Evolutionary conservation across 92 coral and sea anemone genomes (phyloP).

Genomic region (Actinostola sp.): DNA sequence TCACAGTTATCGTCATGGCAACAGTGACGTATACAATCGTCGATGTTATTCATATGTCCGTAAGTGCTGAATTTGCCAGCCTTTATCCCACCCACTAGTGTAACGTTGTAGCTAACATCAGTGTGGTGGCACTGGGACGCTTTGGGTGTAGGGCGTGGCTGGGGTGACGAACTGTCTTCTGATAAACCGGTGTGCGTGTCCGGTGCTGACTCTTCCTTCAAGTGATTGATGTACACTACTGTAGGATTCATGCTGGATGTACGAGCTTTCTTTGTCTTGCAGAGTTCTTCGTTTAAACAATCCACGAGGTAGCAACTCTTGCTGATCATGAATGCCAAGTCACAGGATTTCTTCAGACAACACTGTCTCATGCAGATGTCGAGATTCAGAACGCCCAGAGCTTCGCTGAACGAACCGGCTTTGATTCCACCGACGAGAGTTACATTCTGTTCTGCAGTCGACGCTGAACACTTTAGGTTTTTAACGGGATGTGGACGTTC

Average conservation of each 20-base stretch:
- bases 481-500: conserved; percentile 42
- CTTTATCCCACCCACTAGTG: conserved; percentile 85
- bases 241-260: conserved; percentile 80
- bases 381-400: conserved; percentile 60
- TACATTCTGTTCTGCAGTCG: conserved; percentile 78
- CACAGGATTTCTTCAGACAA: conserved; percentile 75
- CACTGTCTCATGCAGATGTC: conserved; percentile 91
- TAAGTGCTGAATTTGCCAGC: conserved; percentile 92
- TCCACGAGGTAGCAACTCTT: conserved; percentile 88
- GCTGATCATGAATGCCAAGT: conserved; percentile 96
- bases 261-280: conserved; percentile 83
- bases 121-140: conserved; percentile 75
- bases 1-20: conserved; percentile 92
- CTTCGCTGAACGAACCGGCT: conserved; percentile 89
- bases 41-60: conserved; percentile 68
- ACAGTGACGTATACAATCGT: conserved; percentile 89
- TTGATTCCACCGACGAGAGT: conserved; percentile 81
- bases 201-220: conserved; percentile 30
- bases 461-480: conserved; percentile 71
- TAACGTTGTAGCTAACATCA: conserved; percentile 76
- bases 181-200: conserved; percentile 11
- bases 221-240: conserved; percentile 72
- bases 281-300: conserved; percentile 63
- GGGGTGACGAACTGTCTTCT: conserved; percentile 2
- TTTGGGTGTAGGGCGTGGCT: conserved; percentile 25